Conservation (phyloP, 2,888 invertebrate species). For the Euzophera pinguis region DNA sequence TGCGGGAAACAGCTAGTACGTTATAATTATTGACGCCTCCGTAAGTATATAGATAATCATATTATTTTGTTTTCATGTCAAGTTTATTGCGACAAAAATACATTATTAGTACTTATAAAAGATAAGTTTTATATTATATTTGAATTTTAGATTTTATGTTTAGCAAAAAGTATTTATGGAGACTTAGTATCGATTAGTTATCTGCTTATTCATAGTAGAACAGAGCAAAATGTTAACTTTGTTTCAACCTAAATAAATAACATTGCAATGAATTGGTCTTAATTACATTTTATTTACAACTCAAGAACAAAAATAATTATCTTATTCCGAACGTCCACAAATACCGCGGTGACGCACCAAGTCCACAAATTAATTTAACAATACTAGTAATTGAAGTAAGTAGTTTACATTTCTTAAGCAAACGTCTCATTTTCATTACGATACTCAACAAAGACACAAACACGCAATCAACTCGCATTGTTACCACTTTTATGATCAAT, state of each 20-base stretch:
- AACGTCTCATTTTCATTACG: constrained; percentile 18
- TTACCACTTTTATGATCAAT: constrained; percentile 11
- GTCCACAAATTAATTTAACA: constrained; percentile 22
- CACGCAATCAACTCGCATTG: constrained; percentile 31
- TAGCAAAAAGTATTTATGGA: too few species aligned
- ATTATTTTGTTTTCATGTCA: too few species aligned
- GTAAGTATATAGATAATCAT: too few species aligned
- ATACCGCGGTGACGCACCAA: neutral
- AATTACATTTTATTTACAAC: neutral
- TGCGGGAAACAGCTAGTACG: too few species aligned
- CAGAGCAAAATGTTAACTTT: too few species aligned
- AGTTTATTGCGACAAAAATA: too few species aligned
- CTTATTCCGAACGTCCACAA: neutral
- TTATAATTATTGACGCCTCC: too few species aligned
- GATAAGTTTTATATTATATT: too few species aligned
- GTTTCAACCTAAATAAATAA: neutral
- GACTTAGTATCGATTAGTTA: too few species aligned
- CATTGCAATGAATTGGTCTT: neutral
- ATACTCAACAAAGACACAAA: neutral
- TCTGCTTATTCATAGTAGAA: too few species aligned
- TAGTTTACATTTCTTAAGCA: constrained; percentile 25
- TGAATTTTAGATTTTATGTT: too few species aligned
- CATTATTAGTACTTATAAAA: too few species aligned
- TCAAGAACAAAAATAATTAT: neutral
- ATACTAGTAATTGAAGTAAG: constrained; percentile 30